Evolutionary conservation across 2,797 vertebrate species (phyloP), one percentile per base, ranked within the genome.

Genomic region (Percopsis omiscomaycus): DNA sequence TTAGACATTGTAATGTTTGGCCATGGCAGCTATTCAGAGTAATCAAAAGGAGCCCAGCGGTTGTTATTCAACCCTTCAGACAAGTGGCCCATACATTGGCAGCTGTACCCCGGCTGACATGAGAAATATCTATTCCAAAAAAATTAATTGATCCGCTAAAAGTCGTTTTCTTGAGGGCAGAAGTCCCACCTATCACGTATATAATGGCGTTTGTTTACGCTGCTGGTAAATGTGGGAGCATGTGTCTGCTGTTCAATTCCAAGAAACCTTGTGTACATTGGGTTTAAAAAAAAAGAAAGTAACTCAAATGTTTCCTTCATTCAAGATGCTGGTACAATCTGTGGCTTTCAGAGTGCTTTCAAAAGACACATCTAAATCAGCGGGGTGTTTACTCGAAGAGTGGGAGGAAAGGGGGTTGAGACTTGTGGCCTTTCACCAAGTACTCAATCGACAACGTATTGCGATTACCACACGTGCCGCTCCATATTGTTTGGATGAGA

Each of bases 1-100:
- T 86, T 86, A 89, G 85, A 83, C 73, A 80, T 84, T 80, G 84
- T 83, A 78, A 87, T 81, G 84, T 89, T 88, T 85, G 84, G 79
- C 86, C 72, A 79, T 81, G 78, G 78, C 32, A 63, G 73, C 73
- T 67, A 71, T 64, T 89, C 78, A 88, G 84, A 90, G 63, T 78
- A 85, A 72, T 80, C 75, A 84, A 88, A 89, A 75, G 75, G 75
- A 79, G 78, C 82, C 68, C 75, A 45, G 67, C 79, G 63, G 79
- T 82, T 84, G 79, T 82, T 86, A 86, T 89, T 87, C 77, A 82
- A 71, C 77, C 73, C 77, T 77, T 85, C 77, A 86, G 73, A 85
- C 72, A 75, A 83, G 75, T 79, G 81, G 78, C 66, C 2, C 30
- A 68, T 66, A 77, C 42, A 37, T 70, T 64, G 65, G 64, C 68